Percentiles rank a stretch among this genome's conserved stretches.
Evolutionary conservation across 2,113 vertebrate species (phyloP).

Genomic region (Myxocyprinus asiaticus): DNA sequence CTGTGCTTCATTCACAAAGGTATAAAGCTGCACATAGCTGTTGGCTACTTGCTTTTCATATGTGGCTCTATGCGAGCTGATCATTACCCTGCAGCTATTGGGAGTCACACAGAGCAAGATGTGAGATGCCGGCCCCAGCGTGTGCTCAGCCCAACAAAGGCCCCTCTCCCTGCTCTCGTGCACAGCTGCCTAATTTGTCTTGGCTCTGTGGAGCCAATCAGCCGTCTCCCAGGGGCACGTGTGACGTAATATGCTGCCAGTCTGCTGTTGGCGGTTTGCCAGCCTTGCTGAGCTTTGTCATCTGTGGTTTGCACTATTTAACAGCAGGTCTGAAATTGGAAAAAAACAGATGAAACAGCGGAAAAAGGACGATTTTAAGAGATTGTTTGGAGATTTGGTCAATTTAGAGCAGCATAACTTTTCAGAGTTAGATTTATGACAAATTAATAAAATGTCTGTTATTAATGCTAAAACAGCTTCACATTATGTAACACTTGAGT

Average conservation of each 20-base stretch:
- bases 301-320: conserved; percentile 69
- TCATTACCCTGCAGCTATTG: conserved; percentile 45
- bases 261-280: conserved; percentile 69
- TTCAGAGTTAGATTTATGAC: background rate
- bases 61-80: conserved; percentile 9
- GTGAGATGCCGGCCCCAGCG: conserved; percentile 32
- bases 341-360: background rate
- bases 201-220: conserved; percentile 68
- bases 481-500: background rate
- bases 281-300: conserved; percentile 67
- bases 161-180: conserved; percentile 64
- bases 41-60: conserved; percentile 27
- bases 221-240: conserved; percentile 60
- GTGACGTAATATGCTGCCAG: conserved; percentile 69
- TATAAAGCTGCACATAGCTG: background rate
- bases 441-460: too few species aligned
- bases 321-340: conserved; percentile 30
- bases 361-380: conserved; percentile 1
- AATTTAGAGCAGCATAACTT: background rate
- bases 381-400: background rate
- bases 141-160: conserved; percentile 56
- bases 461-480: background rate
- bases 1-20: conserved; percentile 1
- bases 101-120: conserved; percentile 36
- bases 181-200: conserved; percentile 77